Base-by-base conservation (phyloP, 2,888 invertebrate genomes). In the Eupithecia subumbrata region DNA sequence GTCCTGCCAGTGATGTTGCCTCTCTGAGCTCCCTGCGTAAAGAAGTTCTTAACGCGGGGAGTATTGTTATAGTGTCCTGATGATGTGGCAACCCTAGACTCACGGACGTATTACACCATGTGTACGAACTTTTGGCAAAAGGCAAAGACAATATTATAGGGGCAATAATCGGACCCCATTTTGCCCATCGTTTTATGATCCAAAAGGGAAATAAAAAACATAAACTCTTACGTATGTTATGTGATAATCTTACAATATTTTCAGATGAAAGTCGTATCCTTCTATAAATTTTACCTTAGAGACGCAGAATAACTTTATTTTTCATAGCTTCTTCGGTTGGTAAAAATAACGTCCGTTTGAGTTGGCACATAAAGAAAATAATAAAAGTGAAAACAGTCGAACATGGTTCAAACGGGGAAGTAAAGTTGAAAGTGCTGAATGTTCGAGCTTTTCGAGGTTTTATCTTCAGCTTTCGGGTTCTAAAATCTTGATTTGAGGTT, bases 141-240 rank as follows among this genome's bases (percentile, higher is more conserved):
- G 30, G 30, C 30, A 30, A 30, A 30, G 30, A 30, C 30, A 30
- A 30, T 30, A 30, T 30, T 30, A 30, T 2, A 30, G 30, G 30
- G 30, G 30, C 3, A 30, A 30, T 30, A 30, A 30, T 30, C 30
- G 30, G 30, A 30, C 2, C 30, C 25, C 30, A 64, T 64, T 63
- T 63, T 63, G 22, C 8, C 16, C 16, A 9, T 60, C 34, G 18
- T 73, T 73, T 73, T 69, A 73, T 45, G 69, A 69, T 37, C 12
- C 69, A 70, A 70, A 52, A 37, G 74, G 64, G 64, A 70, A 74
- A 74, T 64, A 25, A 64, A 56, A 40, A 64, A 64, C 22, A 22
- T 18, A 48, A 60, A 63, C 14, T 45, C 16, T 34, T 12, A 22
- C 9, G n/a, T n/a, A n/a, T n/a, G n/a, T n/a, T n/a, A n/a, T n/a